phyloP scores from a whole-genome alignment of 1,140 invertebrate species.

The Andrena cerasifolii region DNA sequence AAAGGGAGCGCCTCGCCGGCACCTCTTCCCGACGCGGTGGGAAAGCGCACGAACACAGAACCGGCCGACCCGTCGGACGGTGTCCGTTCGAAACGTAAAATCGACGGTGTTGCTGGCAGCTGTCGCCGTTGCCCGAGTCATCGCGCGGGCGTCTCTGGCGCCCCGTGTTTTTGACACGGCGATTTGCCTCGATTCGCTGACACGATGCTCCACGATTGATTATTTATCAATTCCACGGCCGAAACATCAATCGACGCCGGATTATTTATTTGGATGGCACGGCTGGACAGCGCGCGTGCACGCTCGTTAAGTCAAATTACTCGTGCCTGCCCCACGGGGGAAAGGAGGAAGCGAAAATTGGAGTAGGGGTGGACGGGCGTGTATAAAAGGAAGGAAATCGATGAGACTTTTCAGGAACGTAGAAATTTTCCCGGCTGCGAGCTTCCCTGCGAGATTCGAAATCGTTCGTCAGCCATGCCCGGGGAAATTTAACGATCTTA shows the following conservation, averaged over 20 bases:
- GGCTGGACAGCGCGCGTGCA: not conserved
- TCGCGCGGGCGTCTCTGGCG: slow-evolving; percentile 56
- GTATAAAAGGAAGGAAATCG: too few relatives aligned
- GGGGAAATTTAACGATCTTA: slow-evolving; percentile 25
- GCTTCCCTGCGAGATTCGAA: not conserved
- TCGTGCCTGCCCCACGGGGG: not conserved
- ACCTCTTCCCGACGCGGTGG: not conserved
- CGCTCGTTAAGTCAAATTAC: slow-evolving; percentile 1
- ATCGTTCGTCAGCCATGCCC: not conserved
- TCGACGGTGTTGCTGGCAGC: slow-evolving; percentile 66
- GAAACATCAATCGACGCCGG: slow-evolving; percentile 47
- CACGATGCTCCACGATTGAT: slow-evolving; percentile 64
- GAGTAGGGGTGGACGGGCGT: too few relatives aligned
- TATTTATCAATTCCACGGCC: slow-evolving; percentile 57
- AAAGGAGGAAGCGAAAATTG: not conserved
- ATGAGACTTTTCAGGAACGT: too few relatives aligned
- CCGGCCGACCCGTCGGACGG: slow-evolving; percentile 18
- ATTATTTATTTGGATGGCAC: slow-evolving; percentile 35
- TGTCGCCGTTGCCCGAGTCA: slow-evolving; percentile 70
- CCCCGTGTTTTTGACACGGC: slow-evolving; percentile 70
- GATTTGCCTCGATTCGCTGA: slow-evolving; percentile 50
- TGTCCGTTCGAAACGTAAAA: slow-evolving; percentile 62
- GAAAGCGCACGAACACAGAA: slow-evolving; percentile 46
- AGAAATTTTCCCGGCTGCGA: too few relatives aligned
- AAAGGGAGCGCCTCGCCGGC: too few relatives aligned